Conservation (phyloP, 2,888 invertebrate species). For the Oscheius sp. region DNA sequence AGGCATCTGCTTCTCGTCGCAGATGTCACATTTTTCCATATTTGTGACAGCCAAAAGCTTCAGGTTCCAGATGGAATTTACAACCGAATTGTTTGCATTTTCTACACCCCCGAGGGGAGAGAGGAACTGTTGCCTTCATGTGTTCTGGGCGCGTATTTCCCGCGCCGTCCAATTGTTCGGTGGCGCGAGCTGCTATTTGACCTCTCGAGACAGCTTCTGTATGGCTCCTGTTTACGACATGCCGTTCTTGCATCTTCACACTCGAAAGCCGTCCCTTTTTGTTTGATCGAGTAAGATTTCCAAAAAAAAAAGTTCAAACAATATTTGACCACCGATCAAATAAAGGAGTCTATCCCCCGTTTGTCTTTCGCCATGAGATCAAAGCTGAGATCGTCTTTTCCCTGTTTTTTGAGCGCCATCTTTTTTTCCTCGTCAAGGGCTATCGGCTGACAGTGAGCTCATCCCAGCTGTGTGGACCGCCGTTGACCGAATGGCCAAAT, state of each 20-base stretch:
- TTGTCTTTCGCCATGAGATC: no score
- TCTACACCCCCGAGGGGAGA: not conserved
- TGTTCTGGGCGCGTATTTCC: conserved; percentile 8
- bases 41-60: not conserved
- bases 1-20: conserved; percentile 3
- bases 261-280: no score
- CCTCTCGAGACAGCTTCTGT: conserved; percentile 28
- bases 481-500: conserved; percentile 8
- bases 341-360: not conserved
- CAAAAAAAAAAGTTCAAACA: not conserved
- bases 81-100: conserved; percentile 6
- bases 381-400: not conserved
- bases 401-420: conserved; percentile 1
- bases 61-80: conserved; percentile 22
- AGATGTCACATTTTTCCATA: not conserved
- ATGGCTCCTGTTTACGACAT: conserved; percentile 20
- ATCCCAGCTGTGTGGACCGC: not conserved
- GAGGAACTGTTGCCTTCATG: not conserved
- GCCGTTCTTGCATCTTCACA: conserved; percentile 6
- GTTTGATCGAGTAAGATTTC: no score
- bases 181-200: conserved; percentile 25
- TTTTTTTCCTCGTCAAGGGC: not conserved
- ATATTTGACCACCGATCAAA: not conserved
- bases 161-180: conserved; percentile 21
- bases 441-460: not conserved